A percentile compares a stretch with the other conserved stretches of the same genome.
Evolutionary conservation across 2,888 invertebrate species (phyloP).

Genomic region (Conus canariensis): DNA sequence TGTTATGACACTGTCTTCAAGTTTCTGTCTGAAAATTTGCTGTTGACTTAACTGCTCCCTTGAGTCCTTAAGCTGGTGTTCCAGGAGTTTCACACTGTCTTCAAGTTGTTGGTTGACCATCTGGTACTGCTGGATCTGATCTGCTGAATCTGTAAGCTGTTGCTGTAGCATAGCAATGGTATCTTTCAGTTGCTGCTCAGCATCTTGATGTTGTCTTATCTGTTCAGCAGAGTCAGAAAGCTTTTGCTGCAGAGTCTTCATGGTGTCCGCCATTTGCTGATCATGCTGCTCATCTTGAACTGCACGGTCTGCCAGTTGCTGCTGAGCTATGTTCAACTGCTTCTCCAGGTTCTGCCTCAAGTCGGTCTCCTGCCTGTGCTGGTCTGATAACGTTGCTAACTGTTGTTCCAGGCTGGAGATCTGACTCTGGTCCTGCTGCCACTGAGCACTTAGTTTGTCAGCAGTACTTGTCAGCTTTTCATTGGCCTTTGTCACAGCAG

Average conservation of each 20-base stretch:
- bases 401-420: constrained; percentile 28
- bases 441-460: neutral
- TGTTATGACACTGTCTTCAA: neutral
- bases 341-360: constrained; percentile 26
- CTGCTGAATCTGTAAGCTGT: constrained; percentile 27
- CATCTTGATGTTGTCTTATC: neutral
- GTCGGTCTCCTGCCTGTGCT: constrained; percentile 16
- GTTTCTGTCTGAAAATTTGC: neutral
- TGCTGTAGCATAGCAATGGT: constrained; percentile 10
- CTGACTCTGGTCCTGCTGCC: neutral
- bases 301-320: constrained; percentile 11
- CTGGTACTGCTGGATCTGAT: neutral
- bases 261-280: constrained; percentile 19
- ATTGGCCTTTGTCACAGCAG: constrained; percentile 3
- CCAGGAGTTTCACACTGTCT: constrained; percentile 14
- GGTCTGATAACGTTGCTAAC: constrained; percentile 10
- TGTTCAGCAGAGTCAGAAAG: constrained; percentile 31
- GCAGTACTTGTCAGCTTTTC: neutral
- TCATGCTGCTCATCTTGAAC: neutral
- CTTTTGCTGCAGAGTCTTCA: constrained; percentile 35
- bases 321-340: constrained; percentile 25
- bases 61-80: constrained; percentile 31
- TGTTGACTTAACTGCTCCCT: constrained; percentile 19
- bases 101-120: constrained; percentile 23
- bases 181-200: neutral